phyloP scores from a whole-genome alignment of 2,888 invertebrate species.

The Orthonychiurus folsomi region DNA sequence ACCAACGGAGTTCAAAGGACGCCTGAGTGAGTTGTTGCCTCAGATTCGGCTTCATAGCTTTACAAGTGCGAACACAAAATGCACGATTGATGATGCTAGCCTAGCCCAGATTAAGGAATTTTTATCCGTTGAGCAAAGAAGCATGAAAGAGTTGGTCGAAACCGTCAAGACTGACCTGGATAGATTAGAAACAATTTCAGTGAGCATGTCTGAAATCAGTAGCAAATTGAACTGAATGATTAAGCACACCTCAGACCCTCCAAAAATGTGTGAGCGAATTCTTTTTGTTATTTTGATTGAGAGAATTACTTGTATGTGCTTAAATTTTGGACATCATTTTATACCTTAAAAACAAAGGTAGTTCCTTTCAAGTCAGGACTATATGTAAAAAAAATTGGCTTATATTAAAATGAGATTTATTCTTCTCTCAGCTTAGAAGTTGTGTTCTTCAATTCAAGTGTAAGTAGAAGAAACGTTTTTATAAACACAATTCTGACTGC shows the following conservation, averaged over 20 bases:
- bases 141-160: conserved; percentile 73
- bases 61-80: conserved; percentile 55
- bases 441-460: no score
- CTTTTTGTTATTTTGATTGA: background rate
- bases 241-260: background rate
- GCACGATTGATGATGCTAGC: conserved; percentile 61
- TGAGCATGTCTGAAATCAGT: conserved; percentile 46
- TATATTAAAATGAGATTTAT: no score
- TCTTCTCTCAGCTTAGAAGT: no score
- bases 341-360: no score
- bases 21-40: conserved; percentile 79
- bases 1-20: conserved; percentile 86
- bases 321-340: background rate
- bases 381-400: no score
- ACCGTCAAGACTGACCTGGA: conserved; percentile 72
- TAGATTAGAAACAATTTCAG: conserved; percentile 67
- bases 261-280: background rate
- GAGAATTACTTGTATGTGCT: conserved; percentile 2
- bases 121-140: conserved; percentile 75
- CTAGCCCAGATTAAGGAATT: conserved; percentile 59
- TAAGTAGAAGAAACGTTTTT: no score
- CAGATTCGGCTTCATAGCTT: conserved; percentile 63
- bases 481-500: no score
- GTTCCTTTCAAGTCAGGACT: no score
- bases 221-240: background rate